Evolutionary conservation across 2,797 vertebrate species (phyloP).

Genomic region (Lithobates pipiens): DNA sequence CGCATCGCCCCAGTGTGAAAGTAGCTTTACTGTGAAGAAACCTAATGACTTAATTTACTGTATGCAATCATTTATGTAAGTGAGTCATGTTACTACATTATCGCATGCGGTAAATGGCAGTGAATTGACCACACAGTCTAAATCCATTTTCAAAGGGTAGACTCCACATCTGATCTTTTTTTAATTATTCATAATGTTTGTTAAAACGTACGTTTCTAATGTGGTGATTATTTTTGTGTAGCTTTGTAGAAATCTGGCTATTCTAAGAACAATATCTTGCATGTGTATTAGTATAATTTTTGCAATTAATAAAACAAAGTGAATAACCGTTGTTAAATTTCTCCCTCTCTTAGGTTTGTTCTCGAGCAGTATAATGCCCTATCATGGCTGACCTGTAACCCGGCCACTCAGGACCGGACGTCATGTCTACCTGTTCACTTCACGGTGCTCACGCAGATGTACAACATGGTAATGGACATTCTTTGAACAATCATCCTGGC

Average conservation of each 20-base stretch:
- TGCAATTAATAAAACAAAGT: not conserved
- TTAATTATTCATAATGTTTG: not conserved
- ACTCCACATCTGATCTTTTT: not conserved
- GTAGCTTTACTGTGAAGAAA: no score
- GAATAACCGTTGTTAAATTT: not conserved
- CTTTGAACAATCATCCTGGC: constrained; percentile 68
- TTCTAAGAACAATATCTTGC: not conserved
- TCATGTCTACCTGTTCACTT: constrained; percentile 98
- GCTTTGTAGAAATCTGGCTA: not conserved
- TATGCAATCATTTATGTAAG: no score
- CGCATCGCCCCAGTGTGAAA: no score
- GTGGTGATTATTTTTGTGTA: no score
- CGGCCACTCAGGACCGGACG: constrained; percentile 94
- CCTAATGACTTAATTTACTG: no score
- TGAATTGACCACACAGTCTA: no score
- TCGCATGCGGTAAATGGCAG: no score
- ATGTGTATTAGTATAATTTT: not conserved
- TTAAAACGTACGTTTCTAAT: not conserved
- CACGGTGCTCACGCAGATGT: constrained; percentile 95
- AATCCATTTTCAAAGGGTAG: not conserved
- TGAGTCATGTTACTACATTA: no score
- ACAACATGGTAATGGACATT: constrained; percentile 97
- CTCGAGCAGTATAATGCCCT: constrained; percentile 98
- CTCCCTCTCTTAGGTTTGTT: constrained; percentile 84
- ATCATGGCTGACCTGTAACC: constrained; percentile 96